phyloP scores from a whole-genome alignment of 2,113 vertebrate genomes.

The Rafetus swinhoei region DNA sequence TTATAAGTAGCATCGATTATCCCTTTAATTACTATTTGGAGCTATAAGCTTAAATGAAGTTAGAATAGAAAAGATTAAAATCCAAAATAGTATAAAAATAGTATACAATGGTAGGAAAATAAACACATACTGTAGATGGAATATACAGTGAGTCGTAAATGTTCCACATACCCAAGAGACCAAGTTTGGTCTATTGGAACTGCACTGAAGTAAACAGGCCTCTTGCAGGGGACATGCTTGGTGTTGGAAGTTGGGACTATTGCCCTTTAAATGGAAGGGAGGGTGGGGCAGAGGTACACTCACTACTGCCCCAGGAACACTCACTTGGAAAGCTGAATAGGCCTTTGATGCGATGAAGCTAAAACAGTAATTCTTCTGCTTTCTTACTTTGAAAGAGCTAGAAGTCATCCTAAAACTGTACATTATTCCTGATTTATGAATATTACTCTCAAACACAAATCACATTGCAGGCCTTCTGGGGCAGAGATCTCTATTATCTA shows the following conservation, averaged over 20 bases:
- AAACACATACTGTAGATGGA: neutral
- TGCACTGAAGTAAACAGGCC: neutral
- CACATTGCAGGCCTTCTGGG: neutral
- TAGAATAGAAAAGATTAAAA: neutral
- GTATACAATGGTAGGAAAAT: neutral
- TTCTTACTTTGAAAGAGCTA: neutral
- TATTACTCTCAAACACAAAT: neutral
- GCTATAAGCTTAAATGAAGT: neutral
- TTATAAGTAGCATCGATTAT: neutral
- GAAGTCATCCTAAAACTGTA: neutral
- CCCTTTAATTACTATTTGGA: neutral
- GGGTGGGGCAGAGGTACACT: neutral
- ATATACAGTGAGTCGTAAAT: neutral
- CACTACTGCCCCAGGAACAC: neutral
- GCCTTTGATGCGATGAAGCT: neutral
- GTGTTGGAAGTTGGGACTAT: neutral
- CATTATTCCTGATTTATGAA: neutral
- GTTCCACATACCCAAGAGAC: neutral
- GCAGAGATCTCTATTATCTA: neutral
- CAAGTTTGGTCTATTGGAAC: neutral
- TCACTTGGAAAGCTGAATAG: neutral
- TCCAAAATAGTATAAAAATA: neutral
- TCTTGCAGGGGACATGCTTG: neutral
- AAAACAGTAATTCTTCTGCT: neutral
- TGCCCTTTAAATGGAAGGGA: neutral